phyloP scores from a whole-genome alignment of 2,888 invertebrate genomes.

The Cerastis rubricosa region DNA sequence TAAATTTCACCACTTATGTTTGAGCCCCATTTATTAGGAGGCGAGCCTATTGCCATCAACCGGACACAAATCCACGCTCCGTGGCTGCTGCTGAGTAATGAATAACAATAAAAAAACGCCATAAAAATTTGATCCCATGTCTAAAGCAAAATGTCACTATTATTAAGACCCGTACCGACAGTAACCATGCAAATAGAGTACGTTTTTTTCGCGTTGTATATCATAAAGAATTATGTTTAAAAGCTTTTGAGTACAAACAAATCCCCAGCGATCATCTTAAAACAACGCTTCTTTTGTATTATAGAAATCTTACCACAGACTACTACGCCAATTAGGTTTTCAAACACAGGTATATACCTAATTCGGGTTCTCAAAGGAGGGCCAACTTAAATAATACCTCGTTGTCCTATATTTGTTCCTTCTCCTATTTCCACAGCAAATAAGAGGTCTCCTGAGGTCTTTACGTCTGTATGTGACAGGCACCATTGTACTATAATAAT shows the following conservation, averaged over 20 bases:
- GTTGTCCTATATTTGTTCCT: conserved; percentile 48
- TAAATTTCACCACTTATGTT: too few species aligned
- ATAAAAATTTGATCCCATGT: not conserved
- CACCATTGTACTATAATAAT: conserved; percentile 57
- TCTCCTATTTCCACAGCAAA: conserved; percentile 59
- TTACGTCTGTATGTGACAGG: conserved; percentile 53
- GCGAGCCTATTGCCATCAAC: too few species aligned
- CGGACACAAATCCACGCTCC: too few species aligned
- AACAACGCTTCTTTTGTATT: conserved; percentile 33
- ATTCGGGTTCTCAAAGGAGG: conserved; percentile 42
- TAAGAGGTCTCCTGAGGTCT: conserved; percentile 47
- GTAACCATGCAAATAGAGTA: not conserved
- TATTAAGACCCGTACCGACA: not conserved
- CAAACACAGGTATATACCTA: conserved; percentile 42
- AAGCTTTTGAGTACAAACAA: not conserved
- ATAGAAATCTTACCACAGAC: conserved; percentile 12
- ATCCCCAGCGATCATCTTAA: not conserved
- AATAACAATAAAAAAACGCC: not conserved
- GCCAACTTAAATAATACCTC: conserved; percentile 54
- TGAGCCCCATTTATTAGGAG: too few species aligned
- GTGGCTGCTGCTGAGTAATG: too few species aligned
- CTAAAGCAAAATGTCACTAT: not conserved
- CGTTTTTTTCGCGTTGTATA: not conserved
- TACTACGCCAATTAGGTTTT: conserved; percentile 47
- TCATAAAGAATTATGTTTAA: not conserved